phyloP scores from a whole-genome alignment of 2,888 invertebrate species.

The Phalangium opilio region DNA sequence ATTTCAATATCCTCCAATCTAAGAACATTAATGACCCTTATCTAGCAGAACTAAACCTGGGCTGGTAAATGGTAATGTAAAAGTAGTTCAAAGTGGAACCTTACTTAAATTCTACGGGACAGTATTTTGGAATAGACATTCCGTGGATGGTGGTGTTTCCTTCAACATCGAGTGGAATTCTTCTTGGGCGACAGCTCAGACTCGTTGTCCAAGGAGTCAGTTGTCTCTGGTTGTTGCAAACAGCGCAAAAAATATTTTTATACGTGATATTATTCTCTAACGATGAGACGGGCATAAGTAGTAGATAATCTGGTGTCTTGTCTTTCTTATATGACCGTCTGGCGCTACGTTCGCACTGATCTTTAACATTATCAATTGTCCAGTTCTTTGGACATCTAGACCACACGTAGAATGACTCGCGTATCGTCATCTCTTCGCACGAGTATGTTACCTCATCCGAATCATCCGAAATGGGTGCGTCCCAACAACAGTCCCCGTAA shows the following conservation, averaged over 20 bases:
- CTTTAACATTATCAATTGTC: neutral
- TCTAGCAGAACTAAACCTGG: no score
- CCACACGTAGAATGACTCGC: neutral
- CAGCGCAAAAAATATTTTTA: slow-evolving; percentile 24
- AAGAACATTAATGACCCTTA: no score
- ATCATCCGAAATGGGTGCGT: neutral
- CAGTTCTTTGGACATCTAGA: neutral
- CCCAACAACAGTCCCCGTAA: slow-evolving; percentile 1
- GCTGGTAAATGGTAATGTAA: no score
- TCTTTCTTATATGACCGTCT: neutral
- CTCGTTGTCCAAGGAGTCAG: slow-evolving; percentile 2
- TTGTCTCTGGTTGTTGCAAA: slow-evolving; percentile 21
- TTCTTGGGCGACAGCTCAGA: neutral
- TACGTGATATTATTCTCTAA: slow-evolving; percentile 11
- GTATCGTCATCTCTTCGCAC: no score
- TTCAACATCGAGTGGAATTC: no score
- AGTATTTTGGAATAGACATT: no score
- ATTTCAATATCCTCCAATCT: no score
- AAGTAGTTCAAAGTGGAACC: no score
- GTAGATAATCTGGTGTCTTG: neutral
- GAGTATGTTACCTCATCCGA: neutral
- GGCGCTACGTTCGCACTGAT: neutral
- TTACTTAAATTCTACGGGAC: no score
- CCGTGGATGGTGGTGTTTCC: no score
- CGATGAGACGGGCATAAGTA: slow-evolving; percentile 4